phyloP scores from a whole-genome alignment of 2,797 vertebrate species.

The Ataeniobius toweri region DNA sequence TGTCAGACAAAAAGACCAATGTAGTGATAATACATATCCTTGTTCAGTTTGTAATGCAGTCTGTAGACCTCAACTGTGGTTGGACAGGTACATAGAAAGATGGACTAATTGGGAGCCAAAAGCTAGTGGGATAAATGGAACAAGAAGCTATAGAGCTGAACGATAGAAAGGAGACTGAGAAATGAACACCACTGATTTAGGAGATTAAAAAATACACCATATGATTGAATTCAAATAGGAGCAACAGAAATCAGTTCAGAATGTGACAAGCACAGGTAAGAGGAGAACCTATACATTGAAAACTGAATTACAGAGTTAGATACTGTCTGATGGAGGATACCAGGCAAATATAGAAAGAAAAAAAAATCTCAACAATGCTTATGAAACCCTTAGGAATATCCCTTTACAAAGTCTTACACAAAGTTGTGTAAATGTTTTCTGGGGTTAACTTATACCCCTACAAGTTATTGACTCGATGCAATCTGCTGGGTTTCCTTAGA shows the following conservation, averaged over 20 bases:
- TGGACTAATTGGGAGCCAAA: neutral
- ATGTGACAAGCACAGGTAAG: neutral
- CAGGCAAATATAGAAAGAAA: neutral
- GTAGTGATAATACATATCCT: neutral
- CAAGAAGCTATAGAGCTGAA: neutral
- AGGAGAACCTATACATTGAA: neutral
- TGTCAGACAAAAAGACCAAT: neutral
- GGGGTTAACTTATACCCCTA: neutral
- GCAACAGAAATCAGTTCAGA: neutral
- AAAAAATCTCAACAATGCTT: neutral
- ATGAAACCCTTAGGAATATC: neutral
- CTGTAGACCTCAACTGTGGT: neutral
- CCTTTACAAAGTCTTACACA: neutral
- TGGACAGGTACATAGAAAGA: neutral
- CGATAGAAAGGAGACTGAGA: neutral
- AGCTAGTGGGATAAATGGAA: constrained; percentile 5
- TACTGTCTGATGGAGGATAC: neutral
- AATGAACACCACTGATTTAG: neutral
- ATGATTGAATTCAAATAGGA: constrained; percentile 1
- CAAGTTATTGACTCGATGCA: no score
- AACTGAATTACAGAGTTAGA: neutral
- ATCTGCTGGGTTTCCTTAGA: no score
- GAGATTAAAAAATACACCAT: neutral
- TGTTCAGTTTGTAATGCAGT: neutral
- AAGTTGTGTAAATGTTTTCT: neutral